Evolutionary conservation across 2,888 invertebrate genomes (phyloP), one percentile per base, ranked within the genome.

Genomic region (Pachydiplax longipennis): DNA sequence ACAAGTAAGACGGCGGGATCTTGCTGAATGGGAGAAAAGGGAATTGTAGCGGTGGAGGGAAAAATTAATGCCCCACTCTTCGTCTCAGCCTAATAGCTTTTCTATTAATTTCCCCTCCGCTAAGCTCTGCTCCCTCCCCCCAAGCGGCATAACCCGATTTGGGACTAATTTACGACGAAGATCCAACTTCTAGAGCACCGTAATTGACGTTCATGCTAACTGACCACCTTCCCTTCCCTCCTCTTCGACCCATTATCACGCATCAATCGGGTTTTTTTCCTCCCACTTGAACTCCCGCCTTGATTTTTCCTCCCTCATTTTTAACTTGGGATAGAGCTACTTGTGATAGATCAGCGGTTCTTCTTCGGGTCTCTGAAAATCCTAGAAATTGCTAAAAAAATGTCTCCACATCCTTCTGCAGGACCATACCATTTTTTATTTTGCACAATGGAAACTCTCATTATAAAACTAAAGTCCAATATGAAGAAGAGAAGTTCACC

Each of bases 91-190:
- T 87, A 87, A 87, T 87, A 37, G 87, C 87, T 87, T 87, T 87
- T 65, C 87, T 87, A 58, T 65, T 65, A 87, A 87, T 87, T 65
- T 87, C 87, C 87, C 87, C 58, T 87, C 87, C 37, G 83, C 83
- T 83, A 83, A 83, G 83, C 83, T 35, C 83, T 35, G 83, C 83
- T 35, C 83, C 58, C 18, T 35, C 53, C 35, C 25, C 35, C 25
- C 58, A 48, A 35, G 58, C 83, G 58, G 83, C 58, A 61, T 87
- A 87, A 87, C 87, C 87, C 87, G 87, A 87, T 87, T 87, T 87
- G 87, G 87, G 87, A 87, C 87, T 87, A 87, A 87, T 87, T 87
- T 87, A 65, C 87, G 87, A 87, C 87, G 61, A 87, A 61, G 83
- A 83, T 83, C 35, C 87, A 37, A 65, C 58, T 87, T 87, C 87